Percentiles rank a stretch among this genome's conserved stretches.
phyloP scores from a whole-genome alignment of 2,113 vertebrate species.

The Lepus europaeus region DNA sequence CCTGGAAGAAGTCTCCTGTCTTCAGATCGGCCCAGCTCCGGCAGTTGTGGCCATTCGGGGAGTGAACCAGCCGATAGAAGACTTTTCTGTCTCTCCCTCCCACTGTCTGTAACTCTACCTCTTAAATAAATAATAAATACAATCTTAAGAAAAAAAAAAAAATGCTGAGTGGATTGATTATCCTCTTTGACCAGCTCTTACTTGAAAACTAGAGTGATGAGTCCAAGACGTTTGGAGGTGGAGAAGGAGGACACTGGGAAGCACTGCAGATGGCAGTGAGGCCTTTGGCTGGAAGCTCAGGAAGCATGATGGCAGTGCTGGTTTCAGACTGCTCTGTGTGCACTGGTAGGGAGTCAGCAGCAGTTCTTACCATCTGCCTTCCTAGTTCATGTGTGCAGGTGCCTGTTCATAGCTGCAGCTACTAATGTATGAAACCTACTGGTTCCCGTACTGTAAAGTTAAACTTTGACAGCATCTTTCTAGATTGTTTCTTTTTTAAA shows the following conservation, averaged over 20 bases:
- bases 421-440: background rate
- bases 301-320: background rate
- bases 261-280: background rate
- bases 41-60: too few relatives aligned
- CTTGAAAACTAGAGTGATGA: conserved; percentile 35
- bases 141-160: background rate
- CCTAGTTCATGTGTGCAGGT: background rate
- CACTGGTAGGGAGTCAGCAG: background rate
- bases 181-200: background rate
- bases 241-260: background rate
- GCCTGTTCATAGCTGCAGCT: background rate
- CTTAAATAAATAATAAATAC: too few relatives aligned
- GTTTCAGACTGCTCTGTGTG: background rate
- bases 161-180: background rate
- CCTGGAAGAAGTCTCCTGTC: too few relatives aligned
- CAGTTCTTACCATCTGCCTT: background rate
- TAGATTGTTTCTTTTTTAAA: background rate
- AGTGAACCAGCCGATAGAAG: too few relatives aligned
- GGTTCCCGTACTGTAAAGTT: background rate
- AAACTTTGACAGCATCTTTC: background rate
- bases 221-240: background rate
- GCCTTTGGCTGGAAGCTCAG: background rate
- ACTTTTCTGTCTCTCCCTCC: too few relatives aligned
- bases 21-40: too few relatives aligned
- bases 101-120: too few relatives aligned